These are phyloP conservation scores for Pantherophis guttatus DNA, from an alignment of 2,113 vertebrate genomes.

Conservation along the genomic window DNA sequence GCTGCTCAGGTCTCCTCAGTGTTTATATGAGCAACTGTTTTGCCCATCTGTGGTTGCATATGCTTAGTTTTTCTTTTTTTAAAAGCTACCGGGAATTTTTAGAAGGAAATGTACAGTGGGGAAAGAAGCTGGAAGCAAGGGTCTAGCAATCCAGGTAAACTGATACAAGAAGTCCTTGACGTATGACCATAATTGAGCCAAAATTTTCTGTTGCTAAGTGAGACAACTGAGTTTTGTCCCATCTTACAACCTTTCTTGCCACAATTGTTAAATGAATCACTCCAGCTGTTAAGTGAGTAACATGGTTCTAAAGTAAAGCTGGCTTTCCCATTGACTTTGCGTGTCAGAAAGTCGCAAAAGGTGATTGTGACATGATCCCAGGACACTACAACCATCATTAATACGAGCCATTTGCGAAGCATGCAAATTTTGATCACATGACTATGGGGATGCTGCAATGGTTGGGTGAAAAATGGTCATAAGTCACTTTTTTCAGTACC, in stretches of 20 bases:
- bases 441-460: not conserved
- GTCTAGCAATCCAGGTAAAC: not conserved
- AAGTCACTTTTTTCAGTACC: not conserved
- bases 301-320: not conserved
- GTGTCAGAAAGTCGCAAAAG: not conserved
- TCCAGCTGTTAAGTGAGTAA: not conserved
- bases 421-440: not conserved
- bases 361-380: not conserved
- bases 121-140: not conserved
- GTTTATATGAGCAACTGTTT: conserved; percentile 29
- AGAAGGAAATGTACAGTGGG: not conserved
- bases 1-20: not conserved
- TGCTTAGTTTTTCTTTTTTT: not conserved
- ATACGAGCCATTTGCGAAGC: not conserved
- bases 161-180: not conserved
- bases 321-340: not conserved
- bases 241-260: not conserved
- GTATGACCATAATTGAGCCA: not conserved
- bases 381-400: not conserved
- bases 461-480: not conserved
- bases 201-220: not conserved
- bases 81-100: not conserved
- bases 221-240: not conserved
- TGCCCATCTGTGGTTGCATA: conserved; percentile 23
- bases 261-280: not conserved